These are phyloP conservation scores for Leptinotarsa tumamoca DNA, from an alignment of 2,888 invertebrate genomes.

Conservation along the genomic window DNA sequence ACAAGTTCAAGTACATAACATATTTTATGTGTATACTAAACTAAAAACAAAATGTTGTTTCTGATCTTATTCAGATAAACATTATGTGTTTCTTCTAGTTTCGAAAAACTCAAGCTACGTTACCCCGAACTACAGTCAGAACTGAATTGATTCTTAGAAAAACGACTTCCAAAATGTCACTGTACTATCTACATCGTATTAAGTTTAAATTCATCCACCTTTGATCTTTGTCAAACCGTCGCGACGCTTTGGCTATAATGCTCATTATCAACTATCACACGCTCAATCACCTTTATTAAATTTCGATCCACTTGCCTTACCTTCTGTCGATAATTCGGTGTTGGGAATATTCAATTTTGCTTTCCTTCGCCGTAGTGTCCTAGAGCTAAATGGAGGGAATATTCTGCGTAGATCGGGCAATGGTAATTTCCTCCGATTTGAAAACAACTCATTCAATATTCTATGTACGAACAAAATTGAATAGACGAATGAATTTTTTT, in stretches of 20 bases:
- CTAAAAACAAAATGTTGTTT: too few relatives aligned
- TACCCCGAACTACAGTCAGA: too few relatives aligned
- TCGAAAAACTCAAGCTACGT: too few relatives aligned
- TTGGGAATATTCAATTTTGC: slow-evolving; percentile 19
- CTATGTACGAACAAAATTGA: too few relatives aligned
- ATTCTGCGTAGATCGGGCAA: slow-evolving; percentile 7
- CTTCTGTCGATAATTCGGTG: slow-evolving; percentile 10
- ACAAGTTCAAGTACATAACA: too few relatives aligned
- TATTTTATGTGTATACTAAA: too few relatives aligned
- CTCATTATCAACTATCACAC: slow-evolving; percentile 48
- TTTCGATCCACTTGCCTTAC: slow-evolving; percentile 36
- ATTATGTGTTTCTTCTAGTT: too few relatives aligned
- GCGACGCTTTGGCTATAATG: slow-evolving; percentile 30
- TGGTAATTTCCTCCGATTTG: slow-evolving; percentile 10
- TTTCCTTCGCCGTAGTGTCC: slow-evolving; percentile 2
- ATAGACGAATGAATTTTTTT: too few relatives aligned
- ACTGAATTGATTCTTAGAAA: too few relatives aligned
- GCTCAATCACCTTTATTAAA: slow-evolving; percentile 46
- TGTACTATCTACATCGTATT: not conserved
- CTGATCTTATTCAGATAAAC: too few relatives aligned
- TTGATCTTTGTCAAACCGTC: not conserved
- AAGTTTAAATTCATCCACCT: not conserved
- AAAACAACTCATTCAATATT: not conserved
- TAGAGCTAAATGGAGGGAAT: slow-evolving; percentile 14
- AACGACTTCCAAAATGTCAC: not conserved